phyloP scores from a whole-genome alignment of 1,140 invertebrate species.

The Hyposmocoma kahamanoa region DNA sequence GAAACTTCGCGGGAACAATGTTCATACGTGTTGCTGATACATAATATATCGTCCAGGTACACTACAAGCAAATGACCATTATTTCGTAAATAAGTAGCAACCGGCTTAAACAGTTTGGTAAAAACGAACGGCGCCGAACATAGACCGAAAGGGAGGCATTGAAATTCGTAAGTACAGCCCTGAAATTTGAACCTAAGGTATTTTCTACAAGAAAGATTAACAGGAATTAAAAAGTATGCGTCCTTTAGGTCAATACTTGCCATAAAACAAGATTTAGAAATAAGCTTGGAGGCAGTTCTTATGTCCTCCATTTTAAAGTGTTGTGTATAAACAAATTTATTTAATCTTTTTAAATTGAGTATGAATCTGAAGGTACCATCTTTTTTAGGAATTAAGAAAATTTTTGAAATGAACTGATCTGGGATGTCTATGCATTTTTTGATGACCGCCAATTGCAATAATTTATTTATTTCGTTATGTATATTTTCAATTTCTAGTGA shows the following conservation, averaged over 20 bases:
- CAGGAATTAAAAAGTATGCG: constrained; percentile 6
- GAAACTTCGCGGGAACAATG: background rate
- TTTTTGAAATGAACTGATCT: constrained; percentile 6
- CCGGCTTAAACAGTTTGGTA: constrained; percentile 13
- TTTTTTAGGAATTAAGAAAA: constrained; percentile 9
- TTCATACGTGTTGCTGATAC: constrained; percentile 2
- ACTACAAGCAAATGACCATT: constrained; percentile 1
- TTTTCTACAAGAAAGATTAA: background rate
- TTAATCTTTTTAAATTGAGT: constrained; percentile 13
- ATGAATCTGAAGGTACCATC: constrained; percentile 12
- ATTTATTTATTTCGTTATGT: background rate
- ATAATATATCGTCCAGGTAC: constrained; percentile 9
- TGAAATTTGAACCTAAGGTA: background rate
- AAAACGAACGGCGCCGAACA: constrained; percentile 13
- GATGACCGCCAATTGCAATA: too few relatives aligned
- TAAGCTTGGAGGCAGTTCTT: constrained; percentile 6
- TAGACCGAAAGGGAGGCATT: constrained; percentile 9
- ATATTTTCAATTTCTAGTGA: background rate
- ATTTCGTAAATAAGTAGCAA: constrained; percentile 6
- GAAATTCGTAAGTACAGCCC: background rate
- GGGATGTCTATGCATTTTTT: constrained; percentile 1
- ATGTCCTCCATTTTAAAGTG: constrained; percentile 17
- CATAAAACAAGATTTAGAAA: constrained; percentile 7
- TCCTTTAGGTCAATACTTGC: constrained; percentile 13
- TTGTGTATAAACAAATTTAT: constrained; percentile 6